Conservation (phyloP, 2,113 vertebrate species). For the human (Homo sapiens) region DNA sequence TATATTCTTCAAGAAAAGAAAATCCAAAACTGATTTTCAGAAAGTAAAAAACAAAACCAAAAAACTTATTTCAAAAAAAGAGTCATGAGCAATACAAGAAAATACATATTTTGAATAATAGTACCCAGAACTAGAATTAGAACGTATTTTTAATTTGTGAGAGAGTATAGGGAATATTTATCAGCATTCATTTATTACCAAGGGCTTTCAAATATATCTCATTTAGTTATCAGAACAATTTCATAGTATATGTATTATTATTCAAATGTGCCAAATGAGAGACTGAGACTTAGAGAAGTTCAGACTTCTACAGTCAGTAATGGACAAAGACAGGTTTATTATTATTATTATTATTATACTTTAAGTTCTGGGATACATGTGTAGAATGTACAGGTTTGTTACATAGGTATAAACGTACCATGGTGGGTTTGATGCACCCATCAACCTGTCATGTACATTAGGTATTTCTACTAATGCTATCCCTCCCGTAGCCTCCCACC, state of each 20-base stretch:
- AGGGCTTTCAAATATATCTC: background rate
- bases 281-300: background rate
- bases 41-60: background rate
- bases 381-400: too few species aligned
- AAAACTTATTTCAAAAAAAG: background rate
- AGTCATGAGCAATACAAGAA: background rate
- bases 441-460: too few species aligned
- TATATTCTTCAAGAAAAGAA: background rate
- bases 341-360: too few species aligned
- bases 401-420: too few species aligned
- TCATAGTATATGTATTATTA: background rate
- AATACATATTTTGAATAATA: background rate
- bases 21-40: background rate
- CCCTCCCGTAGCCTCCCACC: too few species aligned
- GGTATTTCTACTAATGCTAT: too few species aligned
- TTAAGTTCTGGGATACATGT: too few species aligned
- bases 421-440: too few species aligned
- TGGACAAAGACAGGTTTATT: background rate
- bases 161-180: background rate
- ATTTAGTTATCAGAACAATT: background rate
- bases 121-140: background rate
- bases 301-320: background rate
- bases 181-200: too few species aligned
- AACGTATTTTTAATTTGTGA: background rate
- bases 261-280: background rate